Evolutionary conservation across 2,113 vertebrate species (phyloP), one percentile per base, ranked within the genome.

Genomic region (Gavia stellata): DNA sequence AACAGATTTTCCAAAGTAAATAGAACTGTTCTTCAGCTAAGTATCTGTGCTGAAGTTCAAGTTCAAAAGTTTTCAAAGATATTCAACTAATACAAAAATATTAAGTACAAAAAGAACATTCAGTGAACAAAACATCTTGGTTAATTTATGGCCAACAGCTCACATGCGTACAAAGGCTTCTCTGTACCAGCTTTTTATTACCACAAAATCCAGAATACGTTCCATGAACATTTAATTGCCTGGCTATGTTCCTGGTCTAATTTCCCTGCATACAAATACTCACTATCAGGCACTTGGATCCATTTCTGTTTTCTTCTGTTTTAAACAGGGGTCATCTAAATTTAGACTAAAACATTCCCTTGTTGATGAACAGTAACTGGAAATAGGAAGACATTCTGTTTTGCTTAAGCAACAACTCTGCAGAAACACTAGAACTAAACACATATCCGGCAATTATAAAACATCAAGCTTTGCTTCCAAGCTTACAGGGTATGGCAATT

Each of bases 241-340:
- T 94, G 92, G 86, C 92, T 84, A 61, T 38, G 92, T 68, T 95
- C 74, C 88, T 96, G 71, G 83, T 87, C 65, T 85, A 34, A 93
- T 94, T 95, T 91, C 62, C 56, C 81, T 91, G 50, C 91, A 88
- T 81, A 95, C 91, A 93, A 97, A 95, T 40, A 93, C 66, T 81
- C 55, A 73, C 58, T 96, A 94, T 93, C 80, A 95, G 83, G 79
- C 59, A 88, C 86, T 97, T 97, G 93, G 68, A 97, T 92, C 45
- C 88, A 86, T 92, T 97, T 96, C 92, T 96, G 78, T 83, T 81
- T 96, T 94, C 68, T 95, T 91, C 92, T 92, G 75, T 73, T 96
- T 96, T 96, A 85, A 96, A 92, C 61, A 95, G 92, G 97, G 94
- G 91, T 92, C 95, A 96, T 95, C 97, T 97, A 97, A 97, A 98